Base-by-base conservation (phyloP, 2,888 invertebrate species). In the Rhagonycha lutea region DNA sequence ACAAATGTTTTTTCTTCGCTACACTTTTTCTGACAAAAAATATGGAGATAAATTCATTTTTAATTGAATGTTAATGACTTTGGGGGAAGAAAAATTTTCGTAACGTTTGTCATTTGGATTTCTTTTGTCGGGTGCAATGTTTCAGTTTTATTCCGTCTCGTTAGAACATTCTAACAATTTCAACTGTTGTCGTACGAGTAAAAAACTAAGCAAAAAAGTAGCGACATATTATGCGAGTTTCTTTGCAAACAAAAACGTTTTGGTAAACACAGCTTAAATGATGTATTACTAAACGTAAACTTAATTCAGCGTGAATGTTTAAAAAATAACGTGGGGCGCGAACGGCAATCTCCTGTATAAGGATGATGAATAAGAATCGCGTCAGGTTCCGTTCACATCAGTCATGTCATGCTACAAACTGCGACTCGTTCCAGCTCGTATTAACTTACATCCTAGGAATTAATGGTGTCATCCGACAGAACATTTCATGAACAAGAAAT, bases 331-430 rank as follows among this genome's bases (percentile, higher is more conserved):
- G 68, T 14, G 68, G 76, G 69, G 75, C 69, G 75, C 70, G 73
- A 72, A 76, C 76, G 72, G 73, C 76, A 75, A 75, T 72, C 75
- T 75, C 72, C 69, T 65, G 75, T 32, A 69, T 26, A 26, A 68
- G 28, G 69, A 76, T 76, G 76, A 76, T 76, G 73, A 76, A 76
- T 76, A 76, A 73, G 76, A 72, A 76, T 76, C 69, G 67, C 70
- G 76, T 76, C 76, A 76, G 75, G 75, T 76, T 65, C 73, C 70
- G 76, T 70, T 76, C 76, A 70, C 76, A 76, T 76, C 76, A 76
- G 76, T 73, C 75, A 72, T 69, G 63, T 65, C 63, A 26, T 24
- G 26, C 63, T 65, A 72, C 70, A 72, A 65, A 72, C 72, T 65
- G 61, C 76, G 65, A 69, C 72, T 73, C 72, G 69, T 72, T 63